A percentile compares a stretch with the other conserved stretches of the same genome.
Conservation (phyloP, 37 sponge, comb jelly and placozoan genomes). For the Halichondria panicea region DNA sequence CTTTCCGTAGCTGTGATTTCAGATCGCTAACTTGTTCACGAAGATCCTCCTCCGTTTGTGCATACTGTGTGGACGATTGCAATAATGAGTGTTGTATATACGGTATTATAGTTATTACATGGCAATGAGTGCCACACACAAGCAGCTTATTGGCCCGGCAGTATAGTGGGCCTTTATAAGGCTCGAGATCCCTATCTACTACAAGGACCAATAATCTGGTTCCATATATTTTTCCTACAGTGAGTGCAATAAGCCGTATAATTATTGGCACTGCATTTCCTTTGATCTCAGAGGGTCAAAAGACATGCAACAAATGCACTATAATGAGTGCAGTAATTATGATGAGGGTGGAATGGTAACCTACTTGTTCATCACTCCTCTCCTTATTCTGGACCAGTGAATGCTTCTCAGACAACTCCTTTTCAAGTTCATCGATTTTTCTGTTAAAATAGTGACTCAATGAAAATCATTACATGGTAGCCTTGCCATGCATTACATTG, state of each 20-base stretch:
- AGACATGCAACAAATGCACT: not conserved
- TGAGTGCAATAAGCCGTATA: not conserved
- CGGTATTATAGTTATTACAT: no score
- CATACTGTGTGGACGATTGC: not conserved
- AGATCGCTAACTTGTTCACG: not conserved
- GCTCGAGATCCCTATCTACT: no score
- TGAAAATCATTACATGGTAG: no score
- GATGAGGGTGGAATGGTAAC: not conserved
- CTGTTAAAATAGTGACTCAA: no score
- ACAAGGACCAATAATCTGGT: no score
- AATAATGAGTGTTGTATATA: no score
- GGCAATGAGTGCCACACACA: no score
- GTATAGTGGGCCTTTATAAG: no score
- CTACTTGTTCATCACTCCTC: slow-evolving; percentile 8
- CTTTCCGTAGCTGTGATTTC: not conserved
- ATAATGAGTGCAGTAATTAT: not conserved
- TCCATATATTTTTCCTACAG: no score
- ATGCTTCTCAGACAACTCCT: slow-evolving; percentile 12
- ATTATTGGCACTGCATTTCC: no score
- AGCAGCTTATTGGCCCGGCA: no score
- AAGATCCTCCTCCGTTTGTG: not conserved
- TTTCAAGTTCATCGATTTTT: slow-evolving; percentile 14
- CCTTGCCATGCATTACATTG: no score
- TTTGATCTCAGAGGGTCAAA: not conserved
- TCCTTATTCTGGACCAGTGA: slow-evolving; percentile 20